A percentile compares a stretch with the other conserved stretches of the same genome.
Evolutionary conservation across 1,140 invertebrate genomes (phyloP).

Genomic region (Zophobas morio): DNA sequence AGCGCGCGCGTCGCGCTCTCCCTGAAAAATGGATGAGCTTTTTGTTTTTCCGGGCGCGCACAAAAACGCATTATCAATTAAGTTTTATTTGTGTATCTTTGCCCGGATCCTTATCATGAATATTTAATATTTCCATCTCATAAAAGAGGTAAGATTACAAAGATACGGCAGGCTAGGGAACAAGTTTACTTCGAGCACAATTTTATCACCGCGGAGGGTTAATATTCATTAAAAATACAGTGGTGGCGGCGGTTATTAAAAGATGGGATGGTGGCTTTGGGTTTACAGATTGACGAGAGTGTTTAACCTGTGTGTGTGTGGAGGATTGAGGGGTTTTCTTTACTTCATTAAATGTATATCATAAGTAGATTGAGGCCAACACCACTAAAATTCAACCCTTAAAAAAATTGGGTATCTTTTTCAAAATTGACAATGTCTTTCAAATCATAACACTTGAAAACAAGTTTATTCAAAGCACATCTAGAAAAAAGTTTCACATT

Average conservation of each 20-base stretch:
- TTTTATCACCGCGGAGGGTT: conserved; percentile 38
- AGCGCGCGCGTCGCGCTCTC: background rate
- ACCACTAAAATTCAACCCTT: too few relatives aligned
- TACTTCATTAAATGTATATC: too few relatives aligned
- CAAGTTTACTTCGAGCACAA: conserved; percentile 45
- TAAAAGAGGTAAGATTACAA: conserved; percentile 44
- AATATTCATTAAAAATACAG: conserved; percentile 47
- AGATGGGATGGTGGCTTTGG: background rate
- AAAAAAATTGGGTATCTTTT: too few relatives aligned
- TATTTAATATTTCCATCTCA: conserved; percentile 45
- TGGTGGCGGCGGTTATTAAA: conserved; percentile 39
- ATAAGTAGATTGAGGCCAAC: too few relatives aligned
- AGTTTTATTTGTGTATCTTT: conserved; percentile 46
- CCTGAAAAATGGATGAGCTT: conserved; percentile 46
- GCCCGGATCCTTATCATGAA: conserved; percentile 41
- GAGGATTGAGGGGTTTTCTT: too few relatives aligned
- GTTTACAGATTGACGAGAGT: too few relatives aligned
- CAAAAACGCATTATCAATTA: conserved; percentile 49
- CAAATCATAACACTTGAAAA: too few relatives aligned
- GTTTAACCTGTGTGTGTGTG: too few relatives aligned
- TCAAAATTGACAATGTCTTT: too few relatives aligned
- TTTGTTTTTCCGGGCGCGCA: conserved; percentile 42
- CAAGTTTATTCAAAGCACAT: too few relatives aligned
- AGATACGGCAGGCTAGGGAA: conserved; percentile 35
- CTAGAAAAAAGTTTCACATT: too few relatives aligned